Conservation (phyloP, 1,140 invertebrate genomes). For the Mizuhopecten yessoensis region DNA sequence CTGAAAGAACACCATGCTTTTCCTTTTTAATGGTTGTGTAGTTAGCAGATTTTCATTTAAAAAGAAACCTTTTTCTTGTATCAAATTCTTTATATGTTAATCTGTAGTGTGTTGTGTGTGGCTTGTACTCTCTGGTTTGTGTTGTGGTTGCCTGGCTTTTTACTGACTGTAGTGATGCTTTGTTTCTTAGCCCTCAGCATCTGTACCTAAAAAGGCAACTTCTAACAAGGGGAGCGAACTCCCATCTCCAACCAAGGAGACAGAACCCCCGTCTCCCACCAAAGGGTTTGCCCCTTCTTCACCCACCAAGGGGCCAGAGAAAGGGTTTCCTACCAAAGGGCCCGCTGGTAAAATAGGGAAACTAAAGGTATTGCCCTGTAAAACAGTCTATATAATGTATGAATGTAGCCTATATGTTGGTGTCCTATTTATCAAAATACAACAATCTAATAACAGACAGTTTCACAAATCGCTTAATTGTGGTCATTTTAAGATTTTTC, state of each 20-base stretch:
- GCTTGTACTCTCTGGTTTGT: not conserved
- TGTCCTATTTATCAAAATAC: too few species aligned
- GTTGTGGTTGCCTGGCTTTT: not conserved
- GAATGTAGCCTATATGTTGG: too few species aligned
- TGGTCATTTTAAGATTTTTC: too few species aligned
- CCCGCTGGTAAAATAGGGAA: conserved; percentile 63
- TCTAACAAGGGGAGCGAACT: not conserved
- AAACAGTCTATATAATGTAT: too few species aligned
- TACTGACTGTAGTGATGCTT: not conserved
- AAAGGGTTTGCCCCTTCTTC: not conserved
- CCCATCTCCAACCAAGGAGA: conserved; percentile 14
- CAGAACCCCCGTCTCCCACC: not conserved
- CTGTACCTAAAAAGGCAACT: not conserved
- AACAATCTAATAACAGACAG: too few species aligned
- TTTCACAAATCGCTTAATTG: too few species aligned
- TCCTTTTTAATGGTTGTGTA: too few species aligned
- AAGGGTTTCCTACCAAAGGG: conserved; percentile 49
- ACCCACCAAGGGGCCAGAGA: not conserved
- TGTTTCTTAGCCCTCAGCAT: not conserved
- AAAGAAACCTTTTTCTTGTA: too few species aligned
- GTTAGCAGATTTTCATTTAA: too few species aligned
- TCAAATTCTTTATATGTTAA: too few species aligned
- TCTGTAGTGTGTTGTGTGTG: not conserved
- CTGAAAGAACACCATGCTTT: too few species aligned
- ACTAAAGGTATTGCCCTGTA: conserved; percentile 58